These are phyloP conservation scores for Mactra quadrangularis DNA, from an alignment of 1,140 invertebrate genomes.

Conservation along the genomic window DNA sequence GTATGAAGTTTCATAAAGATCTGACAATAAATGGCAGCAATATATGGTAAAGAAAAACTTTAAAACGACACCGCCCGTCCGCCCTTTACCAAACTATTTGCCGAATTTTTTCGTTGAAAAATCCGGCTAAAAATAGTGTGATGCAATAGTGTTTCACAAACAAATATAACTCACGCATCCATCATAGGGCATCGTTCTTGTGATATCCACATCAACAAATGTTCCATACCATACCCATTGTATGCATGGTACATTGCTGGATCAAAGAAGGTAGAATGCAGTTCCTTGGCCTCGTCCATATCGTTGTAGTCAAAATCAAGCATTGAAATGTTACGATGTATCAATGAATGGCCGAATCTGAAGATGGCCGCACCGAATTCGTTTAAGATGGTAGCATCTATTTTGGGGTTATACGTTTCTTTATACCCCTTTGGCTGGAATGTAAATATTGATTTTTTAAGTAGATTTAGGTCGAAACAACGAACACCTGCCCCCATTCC, in stretches of 20 bases:
- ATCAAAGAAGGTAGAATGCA: constrained; percentile 18
- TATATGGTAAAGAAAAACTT: no score
- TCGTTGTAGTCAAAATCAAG: background rate
- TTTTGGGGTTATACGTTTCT: constrained; percentile 88
- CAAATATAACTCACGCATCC: constrained; percentile 19
- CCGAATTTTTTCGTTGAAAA: no score
- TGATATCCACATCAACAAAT: constrained; percentile 16
- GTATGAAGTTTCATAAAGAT: no score
- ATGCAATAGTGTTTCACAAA: no score
- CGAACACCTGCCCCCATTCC: no score
- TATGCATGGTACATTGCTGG: background rate
- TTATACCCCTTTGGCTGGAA: constrained; percentile 18
- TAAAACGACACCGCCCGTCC: no score
- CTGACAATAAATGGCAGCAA: no score
- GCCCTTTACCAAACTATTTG: no score
- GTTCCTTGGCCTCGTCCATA: background rate
- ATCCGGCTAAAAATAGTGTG: no score
- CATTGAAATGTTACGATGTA: constrained; percentile 86
- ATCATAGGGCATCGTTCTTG: constrained; percentile 14
- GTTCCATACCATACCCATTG: background rate
- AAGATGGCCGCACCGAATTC: constrained; percentile 98
- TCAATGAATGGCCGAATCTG: constrained; percentile 97
- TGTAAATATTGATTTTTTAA: no score
- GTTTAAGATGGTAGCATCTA: constrained; percentile 95
- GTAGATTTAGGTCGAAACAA: no score